These are phyloP conservation scores for Phengaris alcon DNA, from an alignment of 2,888 invertebrate genomes.

Conservation along the genomic window DNA sequence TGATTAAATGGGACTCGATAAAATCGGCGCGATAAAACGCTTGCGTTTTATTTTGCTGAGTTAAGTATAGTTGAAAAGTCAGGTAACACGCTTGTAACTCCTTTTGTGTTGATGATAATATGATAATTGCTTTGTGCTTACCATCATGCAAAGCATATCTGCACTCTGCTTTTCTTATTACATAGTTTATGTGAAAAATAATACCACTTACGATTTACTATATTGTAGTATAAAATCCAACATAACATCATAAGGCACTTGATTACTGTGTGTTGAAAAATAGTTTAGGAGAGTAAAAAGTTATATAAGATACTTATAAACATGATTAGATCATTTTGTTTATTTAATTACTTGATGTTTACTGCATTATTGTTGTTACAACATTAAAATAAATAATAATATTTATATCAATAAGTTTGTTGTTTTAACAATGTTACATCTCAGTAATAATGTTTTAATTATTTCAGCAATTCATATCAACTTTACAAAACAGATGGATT, in stretches of 20 bases:
- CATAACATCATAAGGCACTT: neutral
- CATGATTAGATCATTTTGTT: constrained; percentile 1
- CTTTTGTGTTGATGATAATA: no score
- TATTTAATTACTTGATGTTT: neutral
- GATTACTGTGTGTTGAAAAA: neutral
- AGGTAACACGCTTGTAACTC: no score
- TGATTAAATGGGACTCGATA: no score
- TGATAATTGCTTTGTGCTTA: no score
- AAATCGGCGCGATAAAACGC: no score
- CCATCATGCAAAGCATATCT: no score
- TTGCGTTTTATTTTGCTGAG: no score
- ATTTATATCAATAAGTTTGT: neutral
- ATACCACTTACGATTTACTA: neutral
- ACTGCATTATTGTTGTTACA: neutral
- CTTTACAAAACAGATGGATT: no score
- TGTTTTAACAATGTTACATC: constrained; percentile 6
- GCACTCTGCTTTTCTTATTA: no score
- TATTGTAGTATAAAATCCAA: neutral
- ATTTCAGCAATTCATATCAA: no score
- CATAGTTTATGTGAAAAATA: neutral
- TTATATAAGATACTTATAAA: neutral
- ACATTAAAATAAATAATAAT: neutral
- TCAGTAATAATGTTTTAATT: neutral
- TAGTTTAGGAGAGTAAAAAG: neutral
- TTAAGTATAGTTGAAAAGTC: no score